A percentile compares a stretch with the other conserved stretches of the same genome.
Conservation (phyloP, 2,113 vertebrate genomes). For the Vimba vimba region DNA sequence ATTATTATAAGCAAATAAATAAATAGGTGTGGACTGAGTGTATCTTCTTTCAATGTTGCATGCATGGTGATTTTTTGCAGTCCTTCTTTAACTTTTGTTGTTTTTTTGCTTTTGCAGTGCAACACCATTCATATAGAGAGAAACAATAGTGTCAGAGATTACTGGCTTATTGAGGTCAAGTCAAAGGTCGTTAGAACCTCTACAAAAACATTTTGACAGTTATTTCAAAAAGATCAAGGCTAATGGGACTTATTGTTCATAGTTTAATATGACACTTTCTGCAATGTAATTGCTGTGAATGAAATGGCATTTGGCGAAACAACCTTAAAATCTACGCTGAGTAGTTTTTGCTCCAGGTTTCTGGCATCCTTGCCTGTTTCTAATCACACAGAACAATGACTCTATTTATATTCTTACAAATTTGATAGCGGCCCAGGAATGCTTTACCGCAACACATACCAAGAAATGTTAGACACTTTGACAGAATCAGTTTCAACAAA, state of each 20-base stretch:
- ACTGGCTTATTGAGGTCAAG: slow-evolving; percentile 30
- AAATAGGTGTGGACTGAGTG: not conserved
- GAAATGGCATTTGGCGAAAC: not conserved
- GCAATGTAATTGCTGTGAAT: not conserved
- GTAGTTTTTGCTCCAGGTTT: slow-evolving; percentile 49
- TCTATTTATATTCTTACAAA: slow-evolving; percentile 38
- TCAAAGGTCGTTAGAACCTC: slow-evolving; percentile 7
- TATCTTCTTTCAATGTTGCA: not conserved
- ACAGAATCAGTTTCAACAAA: not conserved
- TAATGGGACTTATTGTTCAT: no score
- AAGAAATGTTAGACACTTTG: not conserved
- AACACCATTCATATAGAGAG: not conserved
- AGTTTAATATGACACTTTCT: not conserved
- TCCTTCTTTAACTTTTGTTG: not conserved
- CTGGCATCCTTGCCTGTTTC: not conserved
- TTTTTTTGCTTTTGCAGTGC: not conserved
- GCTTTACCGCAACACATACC: not conserved
- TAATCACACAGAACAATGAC: not conserved
- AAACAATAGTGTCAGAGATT: slow-evolving; percentile 38
- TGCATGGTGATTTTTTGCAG: not conserved
- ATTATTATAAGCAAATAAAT: not conserved
- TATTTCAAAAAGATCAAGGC: not conserved
- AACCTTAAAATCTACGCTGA: slow-evolving; percentile 55
- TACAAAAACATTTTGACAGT: not conserved
- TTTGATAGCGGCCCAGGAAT: slow-evolving; percentile 49